Evolutionary conservation across 2,113 vertebrate species (phyloP).

Genomic region (Murina feae): DNA sequence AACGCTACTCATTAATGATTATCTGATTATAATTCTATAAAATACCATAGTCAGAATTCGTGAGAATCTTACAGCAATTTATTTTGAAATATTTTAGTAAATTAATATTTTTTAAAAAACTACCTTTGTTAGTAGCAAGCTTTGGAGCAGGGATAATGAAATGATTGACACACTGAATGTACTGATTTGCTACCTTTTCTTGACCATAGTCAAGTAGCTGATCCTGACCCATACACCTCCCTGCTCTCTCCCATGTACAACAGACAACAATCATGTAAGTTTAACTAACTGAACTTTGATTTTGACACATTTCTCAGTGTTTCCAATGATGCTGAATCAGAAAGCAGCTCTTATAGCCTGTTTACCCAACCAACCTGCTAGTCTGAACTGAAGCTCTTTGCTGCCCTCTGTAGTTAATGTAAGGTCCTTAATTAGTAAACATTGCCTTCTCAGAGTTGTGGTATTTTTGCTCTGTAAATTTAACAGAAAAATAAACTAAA

Average conservation of each 20-base stretch:
- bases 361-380: not conserved
- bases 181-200: constrained; percentile 23
- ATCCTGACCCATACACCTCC: constrained; percentile 21
- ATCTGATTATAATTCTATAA: not conserved
- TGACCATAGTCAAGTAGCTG: constrained; percentile 49
- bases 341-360: not conserved
- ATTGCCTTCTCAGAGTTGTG: not conserved
- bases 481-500: not conserved
- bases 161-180: not conserved
- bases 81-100: not conserved
- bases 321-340: constrained; percentile 9
- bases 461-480: not conserved
- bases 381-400: constrained; percentile 76
- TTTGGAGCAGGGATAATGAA: not conserved
- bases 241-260: not conserved
- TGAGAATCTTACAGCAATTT: not conserved
- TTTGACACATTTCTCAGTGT: constrained; percentile 21
- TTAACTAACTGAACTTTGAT: constrained; percentile 42
- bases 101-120: not conserved
- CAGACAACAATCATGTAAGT: not conserved
- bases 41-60: not conserved
- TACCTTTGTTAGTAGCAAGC: not conserved
- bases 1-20: not conserved
- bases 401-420: constrained; percentile 80
- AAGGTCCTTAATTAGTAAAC: not conserved